phyloP scores from a whole-genome alignment of 2,113 vertebrate genomes.

The Gnathonemus longibarbis region DNA sequence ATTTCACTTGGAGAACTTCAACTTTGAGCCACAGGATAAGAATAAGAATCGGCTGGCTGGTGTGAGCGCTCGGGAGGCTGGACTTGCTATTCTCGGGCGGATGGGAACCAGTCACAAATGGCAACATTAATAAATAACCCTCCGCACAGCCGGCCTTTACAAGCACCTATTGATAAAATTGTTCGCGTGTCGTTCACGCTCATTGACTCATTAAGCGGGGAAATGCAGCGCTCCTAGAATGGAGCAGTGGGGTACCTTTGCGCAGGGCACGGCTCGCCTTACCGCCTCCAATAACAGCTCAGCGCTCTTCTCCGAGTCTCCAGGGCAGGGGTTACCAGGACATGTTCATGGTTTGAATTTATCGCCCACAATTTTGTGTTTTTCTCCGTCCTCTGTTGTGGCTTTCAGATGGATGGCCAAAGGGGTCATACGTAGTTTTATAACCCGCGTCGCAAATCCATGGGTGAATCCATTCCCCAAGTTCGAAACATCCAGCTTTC shows the following conservation, averaged over 20 bases:
- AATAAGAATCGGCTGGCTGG: constrained; percentile 74
- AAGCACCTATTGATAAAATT: constrained; percentile 85
- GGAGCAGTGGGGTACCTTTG: constrained; percentile 64
- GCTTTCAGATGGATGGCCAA: constrained; percentile 64
- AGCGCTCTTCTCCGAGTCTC: constrained; percentile 61
- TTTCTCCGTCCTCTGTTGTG: constrained; percentile 42
- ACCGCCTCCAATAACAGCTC: constrained; percentile 54
- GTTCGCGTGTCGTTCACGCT: constrained; percentile 96
- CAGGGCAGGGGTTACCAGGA: constrained; percentile 81
- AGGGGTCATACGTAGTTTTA: constrained; percentile 57
- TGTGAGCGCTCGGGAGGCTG: constrained; percentile 73
- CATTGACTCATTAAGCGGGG: constrained; percentile 74
- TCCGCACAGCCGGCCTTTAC: constrained; percentile 80
- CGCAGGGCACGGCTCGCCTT: constrained; percentile 49
- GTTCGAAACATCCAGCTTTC: not conserved
- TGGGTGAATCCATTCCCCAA: not conserved
- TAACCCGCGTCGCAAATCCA: constrained; percentile 36
- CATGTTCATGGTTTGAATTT: constrained; percentile 78
- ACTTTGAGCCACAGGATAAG: constrained; percentile 73
- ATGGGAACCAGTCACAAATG: constrained; percentile 88
- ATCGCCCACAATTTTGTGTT: constrained; percentile 70
- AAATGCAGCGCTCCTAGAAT: constrained; percentile 57
- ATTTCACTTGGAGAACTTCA: constrained; percentile 78
- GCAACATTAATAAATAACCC: constrained; percentile 95
- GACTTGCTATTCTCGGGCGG: constrained; percentile 66